These are phyloP conservation scores for Eupeodes luniger DNA, from an alignment of 2,888 invertebrate species.

Conservation along the genomic window DNA sequence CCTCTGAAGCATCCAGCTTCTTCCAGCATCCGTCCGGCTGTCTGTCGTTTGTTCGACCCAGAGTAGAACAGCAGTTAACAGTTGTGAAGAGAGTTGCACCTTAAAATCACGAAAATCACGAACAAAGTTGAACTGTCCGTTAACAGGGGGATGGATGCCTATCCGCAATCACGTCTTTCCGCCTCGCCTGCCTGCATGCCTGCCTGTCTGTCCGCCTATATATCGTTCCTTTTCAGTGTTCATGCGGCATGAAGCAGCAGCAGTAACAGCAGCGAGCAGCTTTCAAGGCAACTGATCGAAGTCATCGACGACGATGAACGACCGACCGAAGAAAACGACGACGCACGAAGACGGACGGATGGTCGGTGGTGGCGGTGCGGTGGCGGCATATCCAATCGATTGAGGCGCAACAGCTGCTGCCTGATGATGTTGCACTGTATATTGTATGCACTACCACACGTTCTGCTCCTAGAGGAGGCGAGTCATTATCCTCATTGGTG, in stretches of 20 bases:
- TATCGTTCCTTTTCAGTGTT: constrained; percentile 1
- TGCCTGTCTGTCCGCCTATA: constrained; percentile 8
- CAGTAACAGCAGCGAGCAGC: background rate
- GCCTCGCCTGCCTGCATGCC: background rate
- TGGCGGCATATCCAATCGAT: constrained; percentile 39
- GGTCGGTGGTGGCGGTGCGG: background rate
- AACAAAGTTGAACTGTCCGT: constrained; percentile 66
- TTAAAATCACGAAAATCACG: constrained; percentile 58
- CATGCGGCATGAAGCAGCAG: too few species aligned
- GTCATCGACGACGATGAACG: background rate
- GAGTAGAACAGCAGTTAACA: constrained; percentile 56
- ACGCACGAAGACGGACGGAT: background rate
- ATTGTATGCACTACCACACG: constrained; percentile 41
- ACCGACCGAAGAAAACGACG: constrained; percentile 34
- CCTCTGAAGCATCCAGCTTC: background rate
- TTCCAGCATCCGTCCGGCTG: background rate
- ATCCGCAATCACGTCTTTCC: constrained; percentile 36
- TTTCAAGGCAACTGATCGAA: constrained; percentile 55
- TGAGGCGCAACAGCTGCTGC: constrained; percentile 31
- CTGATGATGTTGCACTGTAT: constrained; percentile 31
- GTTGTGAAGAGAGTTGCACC: constrained; percentile 59
- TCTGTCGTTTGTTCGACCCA: background rate
- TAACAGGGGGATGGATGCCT: constrained; percentile 48
- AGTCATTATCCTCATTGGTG: constrained; percentile 63
- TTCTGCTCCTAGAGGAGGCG: constrained; percentile 55